These are phyloP conservation scores for Hartigia nigra DNA, from an alignment of 2,888 invertebrate species.

Conservation along the genomic window DNA sequence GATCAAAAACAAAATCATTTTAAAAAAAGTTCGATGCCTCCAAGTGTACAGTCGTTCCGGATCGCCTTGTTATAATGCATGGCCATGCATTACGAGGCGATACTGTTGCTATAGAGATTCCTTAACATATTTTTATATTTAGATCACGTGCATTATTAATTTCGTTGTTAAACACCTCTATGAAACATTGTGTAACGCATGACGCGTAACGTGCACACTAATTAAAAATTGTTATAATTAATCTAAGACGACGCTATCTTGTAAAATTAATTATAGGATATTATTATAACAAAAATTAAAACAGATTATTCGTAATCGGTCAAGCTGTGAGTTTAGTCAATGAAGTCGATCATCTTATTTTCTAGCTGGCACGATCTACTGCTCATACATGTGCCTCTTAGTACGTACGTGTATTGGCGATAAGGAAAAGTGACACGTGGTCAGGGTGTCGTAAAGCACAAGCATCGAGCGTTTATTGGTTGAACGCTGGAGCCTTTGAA, in stretches of 20 bases:
- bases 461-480: constrained; percentile 24
- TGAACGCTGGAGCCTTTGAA: constrained; percentile 11
- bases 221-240: background rate
- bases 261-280: background rate
- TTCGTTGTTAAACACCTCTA: background rate
- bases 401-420: constrained; percentile 20
- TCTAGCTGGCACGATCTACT: background rate
- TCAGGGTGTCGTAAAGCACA: constrained; percentile 15
- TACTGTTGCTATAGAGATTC: background rate
- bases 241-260: background rate
- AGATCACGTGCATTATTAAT: background rate
- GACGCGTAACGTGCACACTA: background rate
- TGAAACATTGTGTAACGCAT: background rate
- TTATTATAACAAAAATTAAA: background rate
- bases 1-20: too few species aligned
- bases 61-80: background rate
- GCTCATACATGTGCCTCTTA: background rate
- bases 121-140: background rate
- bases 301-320: background rate
- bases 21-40: background rate
- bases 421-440: constrained; percentile 28
- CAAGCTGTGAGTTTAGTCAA: background rate
- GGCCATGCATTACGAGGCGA: background rate
- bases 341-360: background rate
- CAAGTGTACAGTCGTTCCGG: background rate